These are phyloP conservation scores for Paralvinella palmiformis DNA, from an alignment of 1,140 invertebrate species.

Conservation along the genomic window DNA sequence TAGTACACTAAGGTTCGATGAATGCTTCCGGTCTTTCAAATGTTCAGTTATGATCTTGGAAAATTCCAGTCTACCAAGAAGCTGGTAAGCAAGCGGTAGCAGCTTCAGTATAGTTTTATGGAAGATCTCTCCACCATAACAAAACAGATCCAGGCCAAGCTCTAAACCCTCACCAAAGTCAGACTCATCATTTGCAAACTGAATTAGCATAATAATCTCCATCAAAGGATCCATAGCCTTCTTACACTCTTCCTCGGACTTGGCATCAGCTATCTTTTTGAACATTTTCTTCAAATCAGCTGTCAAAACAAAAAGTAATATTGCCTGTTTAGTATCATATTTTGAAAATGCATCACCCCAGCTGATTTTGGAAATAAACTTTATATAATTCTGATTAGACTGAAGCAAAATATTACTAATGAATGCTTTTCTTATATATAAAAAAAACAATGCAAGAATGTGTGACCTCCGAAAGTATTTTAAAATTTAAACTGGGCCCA, in stretches of 20 bases:
- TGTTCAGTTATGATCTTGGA: conserved; percentile 66
- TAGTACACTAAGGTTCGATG: conserved; percentile 1
- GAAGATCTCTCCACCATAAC: conserved; percentile 49
- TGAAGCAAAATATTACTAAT: no score
- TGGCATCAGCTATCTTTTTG: conserved; percentile 59
- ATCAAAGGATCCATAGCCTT: conserved; percentile 62
- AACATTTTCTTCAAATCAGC: conserved; percentile 68
- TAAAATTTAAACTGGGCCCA: no score
- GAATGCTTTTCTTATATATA: no score
- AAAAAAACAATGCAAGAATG: no score
- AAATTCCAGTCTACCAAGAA: conserved; percentile 68
- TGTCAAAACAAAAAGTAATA: conserved; percentile 48
- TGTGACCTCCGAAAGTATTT: no score
- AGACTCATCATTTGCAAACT: conserved; percentile 86
- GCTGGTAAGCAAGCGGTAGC: conserved; percentile 69
- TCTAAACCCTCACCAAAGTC: conserved; percentile 89
- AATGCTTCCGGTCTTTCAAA: conserved; percentile 55
- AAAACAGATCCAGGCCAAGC: conserved; percentile 77
- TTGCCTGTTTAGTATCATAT: no score
- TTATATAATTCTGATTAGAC: no score
- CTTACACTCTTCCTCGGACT: conserved; percentile 57
- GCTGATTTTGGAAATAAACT: no score
- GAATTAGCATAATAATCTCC: conserved; percentile 64
- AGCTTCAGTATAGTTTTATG: conserved; percentile 55
- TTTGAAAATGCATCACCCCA: no score